Base-by-base conservation (phyloP, 2,797 vertebrate species). In the Martes flavigula region DNA sequence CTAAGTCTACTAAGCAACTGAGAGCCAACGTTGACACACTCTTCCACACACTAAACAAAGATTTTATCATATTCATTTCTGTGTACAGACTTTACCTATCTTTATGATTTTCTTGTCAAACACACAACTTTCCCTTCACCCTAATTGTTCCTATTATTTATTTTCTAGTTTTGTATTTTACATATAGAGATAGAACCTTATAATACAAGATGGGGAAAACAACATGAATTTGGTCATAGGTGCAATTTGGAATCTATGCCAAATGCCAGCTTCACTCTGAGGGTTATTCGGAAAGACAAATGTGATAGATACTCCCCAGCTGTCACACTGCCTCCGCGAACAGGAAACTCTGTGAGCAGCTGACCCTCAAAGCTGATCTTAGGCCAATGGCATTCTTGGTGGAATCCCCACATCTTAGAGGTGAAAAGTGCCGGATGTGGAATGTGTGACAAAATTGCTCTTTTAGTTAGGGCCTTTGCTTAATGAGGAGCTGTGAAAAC, bases 81-180 rank as follows among this genome's bases (percentile, higher is more conserved):
- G 1, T 77, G 14, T 85, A 78, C 9, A 58, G 64, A 72, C 93
- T 77, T 82, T 38, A 77, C 32, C 32, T 81, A 15, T 90, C n/a
- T 87, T 90, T 64, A 72, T 81, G 68, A 85, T 82, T 77, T 95
- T 96, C 35, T 62, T 89, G 51, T 32, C 23, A 62, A 64, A 97
- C 94, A 30, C 21, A 93, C 82, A 81, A 66, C 30, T 85, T 73
- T 66, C 8, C 17, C 54, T 92, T 93, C 17, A 64, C 7, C 5
- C 12, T 89, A 56, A 82, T 35, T 78, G 14, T 72, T 87, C 14
- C 77, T 87, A 60, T 40, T 72, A 15, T 48, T 91, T 91, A 18
- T 83, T 92, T 92, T 66, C 30, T 43, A 70, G 62, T 66, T 83
- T 85, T 62, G 2, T 58, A 60, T 79, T 89, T 93, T 70, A 32